Conservation (phyloP, 2,113 vertebrate genomes). For the Acanthisitta chloris region DNA sequence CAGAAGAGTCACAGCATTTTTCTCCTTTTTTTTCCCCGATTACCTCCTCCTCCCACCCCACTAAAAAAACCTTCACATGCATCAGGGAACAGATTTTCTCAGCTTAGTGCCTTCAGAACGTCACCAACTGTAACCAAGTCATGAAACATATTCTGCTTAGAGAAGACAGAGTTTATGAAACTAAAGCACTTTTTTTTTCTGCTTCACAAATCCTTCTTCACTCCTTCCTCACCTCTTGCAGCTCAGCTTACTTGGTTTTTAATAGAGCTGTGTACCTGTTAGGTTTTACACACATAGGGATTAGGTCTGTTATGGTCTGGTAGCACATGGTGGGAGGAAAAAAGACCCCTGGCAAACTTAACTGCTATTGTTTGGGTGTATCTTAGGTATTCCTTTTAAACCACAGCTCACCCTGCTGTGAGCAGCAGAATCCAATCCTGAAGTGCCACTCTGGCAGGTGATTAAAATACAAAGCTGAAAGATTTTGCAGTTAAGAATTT, state of each 20-base stretch:
- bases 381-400: background rate
- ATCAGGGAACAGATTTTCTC: conserved; percentile 16
- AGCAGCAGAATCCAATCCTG: background rate
- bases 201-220: too few species aligned
- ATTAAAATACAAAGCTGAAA: background rate
- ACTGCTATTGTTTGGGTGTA: background rate
- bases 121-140: background rate
- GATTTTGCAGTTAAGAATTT: background rate
- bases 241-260: background rate
- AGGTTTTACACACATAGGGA: background rate
- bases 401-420: background rate
- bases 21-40: background rate
- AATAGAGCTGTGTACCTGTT: background rate
- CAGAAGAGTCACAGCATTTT: background rate
- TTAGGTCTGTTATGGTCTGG: background rate
- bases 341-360: background rate
- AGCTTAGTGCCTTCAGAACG: background rate
- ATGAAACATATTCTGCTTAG: background rate
- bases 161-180: background rate
- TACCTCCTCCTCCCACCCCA: background rate
- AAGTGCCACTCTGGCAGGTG: background rate
- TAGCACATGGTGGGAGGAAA: background rate
- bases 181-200: too few species aligned
- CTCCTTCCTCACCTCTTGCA: too few species aligned
- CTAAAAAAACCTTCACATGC: background rate